Evolutionary conservation across 2,797 vertebrate species (phyloP).

Genomic region (Sebastes vulpes): DNA sequence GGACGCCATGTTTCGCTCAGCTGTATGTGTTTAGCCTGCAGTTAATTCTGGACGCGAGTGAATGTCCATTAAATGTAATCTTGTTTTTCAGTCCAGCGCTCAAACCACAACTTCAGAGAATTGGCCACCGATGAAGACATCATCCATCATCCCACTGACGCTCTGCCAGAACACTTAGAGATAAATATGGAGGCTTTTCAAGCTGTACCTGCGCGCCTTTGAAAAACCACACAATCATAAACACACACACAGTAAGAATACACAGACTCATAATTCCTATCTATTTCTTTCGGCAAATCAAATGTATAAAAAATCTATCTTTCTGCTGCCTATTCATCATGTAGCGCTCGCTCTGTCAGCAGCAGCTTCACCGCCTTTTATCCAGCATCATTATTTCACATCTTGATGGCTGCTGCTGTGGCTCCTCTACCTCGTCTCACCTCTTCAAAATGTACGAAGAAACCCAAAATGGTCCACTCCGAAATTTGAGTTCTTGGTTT

Average conservation of each 20-base stretch:
- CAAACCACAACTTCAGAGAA: slow-evolving; percentile 84
- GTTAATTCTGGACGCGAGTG: slow-evolving; percentile 81
- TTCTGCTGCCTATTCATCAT: slow-evolving; percentile 64
- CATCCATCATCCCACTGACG: slow-evolving; percentile 82
- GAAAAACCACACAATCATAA: slow-evolving; percentile 66
- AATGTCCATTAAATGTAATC: slow-evolving; percentile 86
- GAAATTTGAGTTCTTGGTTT: slow-evolving; percentile 76
- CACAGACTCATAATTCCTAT: slow-evolving; percentile 42
- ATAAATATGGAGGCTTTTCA: slow-evolving; percentile 80
- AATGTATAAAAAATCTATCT: slow-evolving; percentile 43
- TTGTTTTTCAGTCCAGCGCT: slow-evolving; percentile 82
- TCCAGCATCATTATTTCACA: slow-evolving; percentile 68
- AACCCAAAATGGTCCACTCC: slow-evolving; percentile 70
- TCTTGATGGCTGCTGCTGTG: slow-evolving; percentile 36
- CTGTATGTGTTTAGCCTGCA: slow-evolving; percentile 78
- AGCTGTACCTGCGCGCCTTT: slow-evolving; percentile 74
- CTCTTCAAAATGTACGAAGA: slow-evolving; percentile 63
- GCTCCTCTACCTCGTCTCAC: slow-evolving; percentile 26
- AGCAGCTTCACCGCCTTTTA: slow-evolving; percentile 53
- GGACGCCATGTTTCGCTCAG: slow-evolving; percentile 49
- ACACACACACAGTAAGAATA: slow-evolving; percentile 41
- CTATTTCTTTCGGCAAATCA: slow-evolving; percentile 61
- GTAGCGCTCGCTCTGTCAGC: slow-evolving; percentile 53
- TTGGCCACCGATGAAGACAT: slow-evolving; percentile 82
- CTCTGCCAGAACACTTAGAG: slow-evolving; percentile 79